phyloP scores from a whole-genome alignment of 1,140 invertebrate genomes.

The Rhopalosiphum maidis region DNA sequence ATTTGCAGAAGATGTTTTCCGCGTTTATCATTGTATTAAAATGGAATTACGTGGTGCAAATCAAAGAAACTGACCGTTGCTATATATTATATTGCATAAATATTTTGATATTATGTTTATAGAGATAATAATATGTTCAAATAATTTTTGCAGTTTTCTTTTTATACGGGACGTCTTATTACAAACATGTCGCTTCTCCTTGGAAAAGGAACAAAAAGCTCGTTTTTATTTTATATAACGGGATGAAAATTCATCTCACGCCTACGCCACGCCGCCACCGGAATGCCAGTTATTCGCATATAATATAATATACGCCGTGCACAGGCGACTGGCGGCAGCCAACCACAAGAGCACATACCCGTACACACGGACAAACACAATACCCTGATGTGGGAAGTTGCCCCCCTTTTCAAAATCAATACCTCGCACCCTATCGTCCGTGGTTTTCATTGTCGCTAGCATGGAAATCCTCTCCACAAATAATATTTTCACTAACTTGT shows the following conservation, averaged over 20 bases:
- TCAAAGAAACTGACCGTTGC: neutral
- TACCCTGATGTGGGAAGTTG: neutral
- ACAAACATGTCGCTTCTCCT: neutral
- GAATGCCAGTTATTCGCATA: neutral
- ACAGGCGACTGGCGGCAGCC: neutral
- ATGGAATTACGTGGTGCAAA: neutral
- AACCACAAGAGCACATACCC: neutral
- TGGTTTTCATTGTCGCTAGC: conserved; percentile 51
- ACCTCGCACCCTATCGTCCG: conserved; percentile 15
- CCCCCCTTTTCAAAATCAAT: conserved; percentile 52
- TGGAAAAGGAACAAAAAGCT: neutral
- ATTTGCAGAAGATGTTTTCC: neutral
- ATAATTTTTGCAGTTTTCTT: neutral
- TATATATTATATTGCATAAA: neutral
- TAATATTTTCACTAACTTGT: neutral
- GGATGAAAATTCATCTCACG: neutral
- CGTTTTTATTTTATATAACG: neutral
- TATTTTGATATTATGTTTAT: neutral
- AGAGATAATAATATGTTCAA: neutral
- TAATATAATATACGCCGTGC: neutral
- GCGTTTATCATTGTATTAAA: neutral
- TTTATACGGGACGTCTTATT: neutral
- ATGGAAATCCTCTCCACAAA: neutral
- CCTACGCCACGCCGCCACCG: neutral
- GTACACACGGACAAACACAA: neutral